Base-by-base conservation (phyloP, 2,888 invertebrate genomes). In the Melanostoma mellinum region DNA sequence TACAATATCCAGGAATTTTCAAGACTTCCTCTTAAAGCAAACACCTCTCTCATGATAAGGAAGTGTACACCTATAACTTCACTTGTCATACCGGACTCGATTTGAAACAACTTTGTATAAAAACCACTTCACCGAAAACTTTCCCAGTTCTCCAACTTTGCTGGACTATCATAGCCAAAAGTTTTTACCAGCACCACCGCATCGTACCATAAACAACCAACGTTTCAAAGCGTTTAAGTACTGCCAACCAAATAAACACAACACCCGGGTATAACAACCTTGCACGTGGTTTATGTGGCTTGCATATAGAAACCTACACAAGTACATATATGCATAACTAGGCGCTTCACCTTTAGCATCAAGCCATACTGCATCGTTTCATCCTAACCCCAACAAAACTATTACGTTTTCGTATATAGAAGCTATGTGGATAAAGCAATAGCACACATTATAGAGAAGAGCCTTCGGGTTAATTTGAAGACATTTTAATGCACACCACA, bases 211-310 rank as follows among this genome's bases (percentile, higher is more conserved):
- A 60, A 78, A 73, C 78, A 79, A 61, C 67, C 78, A 79, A 61
- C 67, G 42, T 68, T 61, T 48, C 73, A 53, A 78, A 78, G 73
- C 67, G 55, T 50, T 58, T 63, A 80, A 74, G 69, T 56, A 74
- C 68, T 79, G 38, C 68, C 61, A 50, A 44, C 44, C 63, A 69
- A 74, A 61, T 55, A 68, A 75, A 61, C 68, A 79, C 78, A 79
- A 74, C 67, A 67, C 44, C 32, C 60, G 30, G 10, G 33, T 42
- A 56, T 50, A 60, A 53, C 60, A 9, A 6, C 30, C 48, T 63
- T 63, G 56, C 55, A 48, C 50, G 68, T 68, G 68, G 79, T 61
- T 38, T n/a, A 42, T 61, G 63, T 58, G 75, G 75, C 65, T 56
- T 36, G 50, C 20, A 20, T 20, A 20, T 20, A 20, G 20, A 20